phyloP scores from a whole-genome alignment of 2,888 invertebrate genomes.

The Magallana nippona region DNA sequence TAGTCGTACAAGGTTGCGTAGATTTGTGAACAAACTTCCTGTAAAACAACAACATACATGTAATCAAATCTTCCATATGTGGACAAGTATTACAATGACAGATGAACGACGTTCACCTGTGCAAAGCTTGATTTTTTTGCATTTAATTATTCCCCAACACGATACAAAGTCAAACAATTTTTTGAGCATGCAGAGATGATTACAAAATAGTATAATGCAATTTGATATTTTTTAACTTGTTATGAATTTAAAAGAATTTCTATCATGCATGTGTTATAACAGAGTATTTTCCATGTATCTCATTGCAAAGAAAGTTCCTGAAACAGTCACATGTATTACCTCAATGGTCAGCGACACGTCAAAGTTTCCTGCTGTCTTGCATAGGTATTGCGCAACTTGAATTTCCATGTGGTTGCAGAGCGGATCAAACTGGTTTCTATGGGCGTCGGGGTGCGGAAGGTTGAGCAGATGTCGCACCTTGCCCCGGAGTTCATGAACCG shows the following conservation, averaged over 20 bases:
- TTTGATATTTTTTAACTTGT: too few species aligned
- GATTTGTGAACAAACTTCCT: conserved; percentile 86
- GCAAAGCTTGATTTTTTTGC: too few species aligned
- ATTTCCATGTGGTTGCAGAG: conserved; percentile 73
- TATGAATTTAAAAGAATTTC: too few species aligned
- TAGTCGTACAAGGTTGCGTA: conserved; percentile 95
- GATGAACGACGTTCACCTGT: too few species aligned
- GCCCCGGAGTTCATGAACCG: conserved; percentile 86
- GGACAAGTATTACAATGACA: too few species aligned
- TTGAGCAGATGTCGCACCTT: conserved; percentile 86
- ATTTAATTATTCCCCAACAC: too few species aligned
- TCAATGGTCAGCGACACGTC: conserved; percentile 81
- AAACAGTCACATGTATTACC: conserved; percentile 74
- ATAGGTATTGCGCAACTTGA: conserved; percentile 84
- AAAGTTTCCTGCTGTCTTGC: conserved; percentile 86
- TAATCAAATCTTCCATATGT: not conserved
- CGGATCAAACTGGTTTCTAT: conserved; percentile 45
- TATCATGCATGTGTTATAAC: too few species aligned
- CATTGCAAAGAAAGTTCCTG: too few species aligned
- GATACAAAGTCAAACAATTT: too few species aligned
- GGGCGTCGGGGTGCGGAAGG: conserved; percentile 63
- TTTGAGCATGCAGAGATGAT: too few species aligned
- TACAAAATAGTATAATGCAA: too few species aligned
- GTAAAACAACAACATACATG: conserved; percentile 54
- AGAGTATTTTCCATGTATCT: too few species aligned